Evolutionary conservation across 2,797 vertebrate species (phyloP), one percentile per base, ranked within the genome.

Genomic region (Parambassis ranga): DNA sequence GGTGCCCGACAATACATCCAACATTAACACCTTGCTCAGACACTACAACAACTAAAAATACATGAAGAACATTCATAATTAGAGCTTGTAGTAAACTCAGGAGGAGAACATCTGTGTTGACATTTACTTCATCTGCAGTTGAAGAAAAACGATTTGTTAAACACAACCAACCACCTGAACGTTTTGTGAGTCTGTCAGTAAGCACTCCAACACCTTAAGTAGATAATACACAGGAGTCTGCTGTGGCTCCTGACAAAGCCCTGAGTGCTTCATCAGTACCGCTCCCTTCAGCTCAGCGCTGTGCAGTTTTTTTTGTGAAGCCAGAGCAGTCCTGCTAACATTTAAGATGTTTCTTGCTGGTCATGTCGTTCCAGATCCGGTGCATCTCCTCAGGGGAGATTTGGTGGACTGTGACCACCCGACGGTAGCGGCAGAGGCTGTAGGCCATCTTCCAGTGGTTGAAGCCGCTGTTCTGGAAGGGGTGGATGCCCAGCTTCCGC

Each of bases 371-470:
- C 96, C 97, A 98, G 84, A 99, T 97, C 71, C 96, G 94, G 87
- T 98, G 96, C 96, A 99, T 99, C 91, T 98, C 97, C 83, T 98
- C 96, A 0, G 98, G 98, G 10, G 97, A 96, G 90, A 99, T 99
- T 90, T 99, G 98, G 83, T 99, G 98, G 39, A 99, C 97, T 0
- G 98, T 99, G 86, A 98, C 94, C 43, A 99, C 95, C 2, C 97
- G 91, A 27, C 97, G 95, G 75, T 98, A 99, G 69, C 97, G 92
- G 72, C 98, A 99, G 27, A 99, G 94, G 76, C 97, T 98, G 77
- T 99, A 98, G 33, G 96, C 96, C 95, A 99, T 98, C 91, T 99
- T 98, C 97, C 97, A 98, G 91, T 99, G 96, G 92, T 99, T 99
- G 87, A 99, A 99, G 71, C 96, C 98, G 83, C 95, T 98, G 93